Conservation (phyloP, 2,113 vertebrate species). For the Sitta europaea region DNA sequence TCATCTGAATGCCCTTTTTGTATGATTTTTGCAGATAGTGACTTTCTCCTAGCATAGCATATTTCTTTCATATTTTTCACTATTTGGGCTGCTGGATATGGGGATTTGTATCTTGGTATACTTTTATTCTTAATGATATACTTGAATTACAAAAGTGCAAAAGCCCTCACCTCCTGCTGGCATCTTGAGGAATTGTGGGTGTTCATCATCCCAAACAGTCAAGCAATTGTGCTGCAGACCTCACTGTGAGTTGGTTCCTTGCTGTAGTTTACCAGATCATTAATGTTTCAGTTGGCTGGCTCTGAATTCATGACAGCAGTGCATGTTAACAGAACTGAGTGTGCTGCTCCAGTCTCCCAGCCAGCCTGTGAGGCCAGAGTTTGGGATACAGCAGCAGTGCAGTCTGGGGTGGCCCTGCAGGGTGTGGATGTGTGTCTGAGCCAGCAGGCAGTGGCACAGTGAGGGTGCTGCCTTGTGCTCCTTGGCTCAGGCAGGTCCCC, state of each 20-base stretch:
- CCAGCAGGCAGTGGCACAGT: not conserved
- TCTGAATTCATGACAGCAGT: not conserved
- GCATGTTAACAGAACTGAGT: not conserved
- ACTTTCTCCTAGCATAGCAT: not conserved
- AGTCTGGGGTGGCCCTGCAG: not conserved
- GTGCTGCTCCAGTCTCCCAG: not conserved
- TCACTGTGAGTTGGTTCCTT: not conserved
- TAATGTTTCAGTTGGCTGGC: slow-evolving; percentile 31
- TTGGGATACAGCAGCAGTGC: not conserved
- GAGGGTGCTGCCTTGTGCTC: not conserved
- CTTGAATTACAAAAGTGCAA: not conserved
- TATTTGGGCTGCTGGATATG: not conserved
- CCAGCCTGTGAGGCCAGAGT: not conserved
- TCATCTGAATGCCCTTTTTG: not conserved
- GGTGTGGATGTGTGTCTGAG: not conserved
- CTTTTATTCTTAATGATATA: not conserved
- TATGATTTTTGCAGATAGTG: not conserved
- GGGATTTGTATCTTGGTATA: not conserved
- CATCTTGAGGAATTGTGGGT: not conserved
- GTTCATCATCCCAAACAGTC: not conserved
- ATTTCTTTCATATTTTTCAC: not conserved
- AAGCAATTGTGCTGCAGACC: not conserved
- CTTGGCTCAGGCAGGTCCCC: not conserved
- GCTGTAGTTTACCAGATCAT: not conserved
- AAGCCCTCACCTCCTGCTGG: not conserved